Base-by-base conservation (phyloP, 1,140 invertebrate species). In the Drosophila nigromelanica region DNA sequence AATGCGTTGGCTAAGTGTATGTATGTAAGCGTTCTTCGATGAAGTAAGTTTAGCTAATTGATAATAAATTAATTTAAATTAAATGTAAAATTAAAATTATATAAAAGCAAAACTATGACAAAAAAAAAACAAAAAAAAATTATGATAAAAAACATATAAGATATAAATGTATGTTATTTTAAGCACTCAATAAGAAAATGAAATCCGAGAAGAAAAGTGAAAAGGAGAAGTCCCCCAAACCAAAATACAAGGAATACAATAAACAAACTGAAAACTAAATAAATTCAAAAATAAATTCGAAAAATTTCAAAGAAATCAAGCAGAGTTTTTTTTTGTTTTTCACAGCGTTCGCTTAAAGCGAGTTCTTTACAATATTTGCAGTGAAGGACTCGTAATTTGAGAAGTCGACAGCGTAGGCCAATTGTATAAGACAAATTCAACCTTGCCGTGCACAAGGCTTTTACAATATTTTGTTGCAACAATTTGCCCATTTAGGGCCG, bases 151-250 rank as follows among this genome's bases (percentile, higher is more conserved):
- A 47, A 73, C 24, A 72, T 80, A 72, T 66, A 69, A 72, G 62
- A 47, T 78, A 80, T 85, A 71, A 89, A 80, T 89, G 80, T 89
- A 89, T 89, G 79, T 89, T 82, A 87, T 67, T 82, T 74, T 89
- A 89, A 89, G 83, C 83, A 89, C 83, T 89, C 70, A 12, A n/a
- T n/a, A 60, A 12, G 35, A 61, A 45, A 69, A 68, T 58, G 27
- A 63, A 67, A 73, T 79, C 76, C 45, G 62, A 48, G 55, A 69
- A 48, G 50, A 72, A 73, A 56, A 35, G 68, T 30, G 52, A 58
- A n/a, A 40, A 39, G 42, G 43, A 66, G 54, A 68, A 56, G 48
- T 71, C 72, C 76, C 69, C 68, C 30, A 62, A 52, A 54, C 14
- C 27, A 73, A 62, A 61, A 81, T 76, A 82, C 75, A 86, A 86